Evolutionary conservation across 2,888 invertebrate species (phyloP), one percentile per base, ranked within the genome.

Genomic region (Sphaeridia pumilis): DNA sequence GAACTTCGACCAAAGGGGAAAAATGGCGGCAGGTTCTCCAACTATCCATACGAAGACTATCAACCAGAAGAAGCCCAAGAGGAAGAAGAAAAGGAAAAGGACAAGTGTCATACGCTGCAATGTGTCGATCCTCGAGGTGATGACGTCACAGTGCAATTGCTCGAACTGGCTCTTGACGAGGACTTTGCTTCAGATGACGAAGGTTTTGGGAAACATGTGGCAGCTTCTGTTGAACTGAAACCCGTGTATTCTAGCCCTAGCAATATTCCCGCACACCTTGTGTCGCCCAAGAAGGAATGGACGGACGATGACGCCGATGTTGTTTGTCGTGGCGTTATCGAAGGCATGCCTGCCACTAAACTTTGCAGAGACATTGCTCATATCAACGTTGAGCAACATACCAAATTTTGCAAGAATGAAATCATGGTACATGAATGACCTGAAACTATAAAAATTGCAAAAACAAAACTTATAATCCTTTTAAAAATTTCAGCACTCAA

Each of bases 61-160:
- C 58, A 55, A 42, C 49, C 54, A 2, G 58, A 56, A 36, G 63
- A 65, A 46, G 41, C 48, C 3, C 54, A 57, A 31, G 60, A 59
- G 34, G 58, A 58, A 38, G 56, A 55, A 12, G 58, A 59, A 7
- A 42, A 49, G 1, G 59, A 59, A 28, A 53, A 57, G 3, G 48
- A 46, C 26, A 60, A 60, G 52, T 64, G 64, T 50, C 48, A 41
- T 3, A 52, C 64, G 2, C 54, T 51, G 17, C 60, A 56, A 36
- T 64, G 64, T 49, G 57, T 62, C 3, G 64, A 64, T 49, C 60
- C 61, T 2, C 43, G 64, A 26, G 64, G 64, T n/a, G 56, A 50
- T 17, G 64, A 64, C 47, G 56, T 64, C 2, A 61, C 64, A 17
- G 52, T 49, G 50, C 60, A 61, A 31, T 38, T 64, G 7, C 49